Evolutionary conservation across 2,113 vertebrate species (phyloP).

Genomic region (Elephantulus edwardii): DNA sequence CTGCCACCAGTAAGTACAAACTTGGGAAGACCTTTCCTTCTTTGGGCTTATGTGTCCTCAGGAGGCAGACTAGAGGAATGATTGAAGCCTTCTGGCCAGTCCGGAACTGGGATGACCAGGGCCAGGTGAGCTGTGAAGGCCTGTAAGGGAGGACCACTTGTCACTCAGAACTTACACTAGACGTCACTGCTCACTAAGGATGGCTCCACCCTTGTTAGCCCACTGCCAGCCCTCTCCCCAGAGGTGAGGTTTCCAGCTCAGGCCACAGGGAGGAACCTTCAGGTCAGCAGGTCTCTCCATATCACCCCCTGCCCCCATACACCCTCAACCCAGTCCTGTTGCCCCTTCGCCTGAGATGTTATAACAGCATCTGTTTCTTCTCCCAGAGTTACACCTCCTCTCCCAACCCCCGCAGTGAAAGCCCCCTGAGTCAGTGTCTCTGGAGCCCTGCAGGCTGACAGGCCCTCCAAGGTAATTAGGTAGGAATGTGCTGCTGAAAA

Average conservation of each 20-base stretch:
- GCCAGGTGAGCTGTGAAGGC: not conserved
- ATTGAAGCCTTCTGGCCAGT: not conserved
- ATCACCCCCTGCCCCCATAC: too few relatives aligned
- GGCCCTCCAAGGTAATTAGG: not conserved
- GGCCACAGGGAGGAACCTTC: not conserved
- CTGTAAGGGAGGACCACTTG: not conserved
- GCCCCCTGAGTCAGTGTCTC: not conserved
- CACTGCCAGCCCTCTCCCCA: not conserved
- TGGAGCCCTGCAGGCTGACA: not conserved
- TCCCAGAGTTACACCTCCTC: fast-evolving
- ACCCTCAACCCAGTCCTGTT: too few relatives aligned
- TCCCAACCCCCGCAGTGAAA: not conserved
- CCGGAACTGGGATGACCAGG: not conserved
- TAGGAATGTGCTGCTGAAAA: not conserved
- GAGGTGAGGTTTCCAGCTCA: too few relatives aligned
- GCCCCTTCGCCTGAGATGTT: not conserved
- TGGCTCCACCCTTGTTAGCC: not conserved
- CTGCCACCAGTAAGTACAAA: not conserved
- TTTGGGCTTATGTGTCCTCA: not conserved
- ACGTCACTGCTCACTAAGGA: not conserved
- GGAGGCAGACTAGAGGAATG: not conserved
- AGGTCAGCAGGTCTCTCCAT: not conserved
- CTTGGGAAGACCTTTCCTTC: not conserved
- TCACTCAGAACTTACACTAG: fast-evolving
- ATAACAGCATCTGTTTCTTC: not conserved